Evolutionary conservation across 2,113 vertebrate species (phyloP).

Genomic region (Neopipo cinnamomea): DNA sequence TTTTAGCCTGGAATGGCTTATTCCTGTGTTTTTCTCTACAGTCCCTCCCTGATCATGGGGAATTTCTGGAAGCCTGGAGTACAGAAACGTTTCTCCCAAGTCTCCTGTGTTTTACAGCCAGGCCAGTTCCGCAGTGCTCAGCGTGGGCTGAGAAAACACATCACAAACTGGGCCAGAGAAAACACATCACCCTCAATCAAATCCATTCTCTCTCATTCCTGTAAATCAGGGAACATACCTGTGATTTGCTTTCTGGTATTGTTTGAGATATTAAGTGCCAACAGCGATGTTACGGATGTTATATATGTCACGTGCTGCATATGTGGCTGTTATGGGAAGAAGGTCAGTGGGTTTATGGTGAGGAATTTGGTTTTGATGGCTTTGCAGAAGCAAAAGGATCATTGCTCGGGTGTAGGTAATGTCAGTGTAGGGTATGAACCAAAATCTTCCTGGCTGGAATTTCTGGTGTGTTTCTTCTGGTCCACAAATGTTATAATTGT

Average conservation of each 20-base stretch:
- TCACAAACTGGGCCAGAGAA: not conserved
- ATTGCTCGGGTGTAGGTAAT: not conserved
- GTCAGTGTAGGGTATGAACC: not conserved
- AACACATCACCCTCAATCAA: not conserved
- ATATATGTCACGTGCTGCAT: fast-evolving
- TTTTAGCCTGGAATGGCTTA: not conserved
- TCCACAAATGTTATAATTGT: not conserved
- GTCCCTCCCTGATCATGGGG: fast-evolving
- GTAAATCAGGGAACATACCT: not conserved
- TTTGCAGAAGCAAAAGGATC: not conserved
- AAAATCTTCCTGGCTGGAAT: not conserved
- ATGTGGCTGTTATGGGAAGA: not conserved
- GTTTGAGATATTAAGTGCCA: not conserved
- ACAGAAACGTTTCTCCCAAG: not conserved
- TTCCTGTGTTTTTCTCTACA: not conserved
- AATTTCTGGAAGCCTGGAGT: not conserved
- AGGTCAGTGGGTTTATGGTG: too few relatives aligned
- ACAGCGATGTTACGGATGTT: not conserved
- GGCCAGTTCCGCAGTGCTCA: not conserved
- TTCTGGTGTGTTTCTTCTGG: not conserved
- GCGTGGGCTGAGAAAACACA: too few relatives aligned
- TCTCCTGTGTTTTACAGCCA: not conserved
- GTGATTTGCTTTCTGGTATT: not conserved
- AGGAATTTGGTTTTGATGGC: not conserved
- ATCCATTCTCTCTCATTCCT: not conserved